Conservation (phyloP, 2,888 invertebrate genomes). For the Machimus rusticus region DNA sequence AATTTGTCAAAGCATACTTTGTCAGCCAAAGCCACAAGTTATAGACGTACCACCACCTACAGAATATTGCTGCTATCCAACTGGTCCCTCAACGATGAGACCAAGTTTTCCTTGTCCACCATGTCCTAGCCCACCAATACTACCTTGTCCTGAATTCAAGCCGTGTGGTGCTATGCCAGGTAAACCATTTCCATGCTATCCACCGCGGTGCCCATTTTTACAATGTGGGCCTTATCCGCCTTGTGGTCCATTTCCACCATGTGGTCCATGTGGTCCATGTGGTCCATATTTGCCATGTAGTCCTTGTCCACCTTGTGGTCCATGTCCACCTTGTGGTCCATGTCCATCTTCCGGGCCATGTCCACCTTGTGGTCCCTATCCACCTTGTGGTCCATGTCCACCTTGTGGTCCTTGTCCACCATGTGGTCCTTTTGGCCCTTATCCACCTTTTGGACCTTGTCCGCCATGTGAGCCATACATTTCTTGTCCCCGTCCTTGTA, state of each 20-base stretch:
- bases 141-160: conserved; percentile 49
- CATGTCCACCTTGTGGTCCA: conserved; percentile 28
- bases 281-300: conserved; percentile 42
- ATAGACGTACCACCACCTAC: conserved; percentile 57
- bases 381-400: background rate
- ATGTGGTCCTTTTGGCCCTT: conserved; percentile 52
- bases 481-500: background rate
- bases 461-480: conserved; percentile 47
- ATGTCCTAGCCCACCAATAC: background rate
- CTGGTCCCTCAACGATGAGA: conserved; percentile 56
- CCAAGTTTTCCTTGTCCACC: conserved; percentile 54
- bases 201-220: conserved; percentile 35
- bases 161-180: background rate
- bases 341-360: conserved; percentile 51
- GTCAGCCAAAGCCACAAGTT: conserved; percentile 59
- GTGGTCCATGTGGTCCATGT: conserved; percentile 26
- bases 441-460: conserved; percentile 51
- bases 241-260: conserved; percentile 46
- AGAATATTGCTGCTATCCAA: conserved; percentile 59
- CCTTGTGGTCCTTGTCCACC: background rate
- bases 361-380: conserved; percentile 21
- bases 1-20: conserved; percentile 58
- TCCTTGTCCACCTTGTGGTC: conserved; percentile 40
- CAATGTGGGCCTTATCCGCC: conserved; percentile 33
- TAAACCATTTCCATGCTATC: conserved; percentile 28